Evolutionary conservation across 2,113 vertebrate species (phyloP).

Genomic region (Carettochelys insculpta): DNA sequence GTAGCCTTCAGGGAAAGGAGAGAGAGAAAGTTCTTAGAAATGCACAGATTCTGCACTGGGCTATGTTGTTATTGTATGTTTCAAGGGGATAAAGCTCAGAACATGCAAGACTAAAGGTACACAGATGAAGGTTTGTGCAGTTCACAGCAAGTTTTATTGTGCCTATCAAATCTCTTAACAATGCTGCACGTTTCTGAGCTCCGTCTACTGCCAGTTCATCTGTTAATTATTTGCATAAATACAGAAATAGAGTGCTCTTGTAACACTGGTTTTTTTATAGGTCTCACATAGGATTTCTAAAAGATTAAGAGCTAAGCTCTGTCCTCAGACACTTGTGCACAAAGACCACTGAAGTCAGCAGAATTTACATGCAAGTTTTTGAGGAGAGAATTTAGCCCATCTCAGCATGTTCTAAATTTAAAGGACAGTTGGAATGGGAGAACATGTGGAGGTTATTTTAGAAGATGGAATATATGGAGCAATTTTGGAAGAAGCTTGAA

Average conservation of each 20-base stretch:
- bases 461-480: not conserved
- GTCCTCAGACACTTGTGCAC: not conserved
- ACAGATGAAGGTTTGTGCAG: not conserved
- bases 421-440: not conserved
- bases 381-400: not conserved
- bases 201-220: not conserved
- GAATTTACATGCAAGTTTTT: fast-evolving
- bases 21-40: not conserved
- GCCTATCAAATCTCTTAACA: not conserved
- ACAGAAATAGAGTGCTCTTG: not conserved
- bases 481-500: not conserved
- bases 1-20: not conserved
- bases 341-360: not conserved
- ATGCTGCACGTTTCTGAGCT: fast-evolving
- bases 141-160: too few species aligned
- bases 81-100: fast-evolving
- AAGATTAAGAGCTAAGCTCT: fast-evolving
- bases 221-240: not conserved
- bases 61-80: fast-evolving
- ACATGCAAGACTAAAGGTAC: fast-evolving
- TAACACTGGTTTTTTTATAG: not conserved
- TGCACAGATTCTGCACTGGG: not conserved
- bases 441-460: constrained; percentile 7
- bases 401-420: not conserved
- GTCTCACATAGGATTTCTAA: not conserved